These are phyloP conservation scores for Epizoanthus illoricatus DNA, from an alignment of 92 coral and sea anemone species.

Conservation along the genomic window DNA sequence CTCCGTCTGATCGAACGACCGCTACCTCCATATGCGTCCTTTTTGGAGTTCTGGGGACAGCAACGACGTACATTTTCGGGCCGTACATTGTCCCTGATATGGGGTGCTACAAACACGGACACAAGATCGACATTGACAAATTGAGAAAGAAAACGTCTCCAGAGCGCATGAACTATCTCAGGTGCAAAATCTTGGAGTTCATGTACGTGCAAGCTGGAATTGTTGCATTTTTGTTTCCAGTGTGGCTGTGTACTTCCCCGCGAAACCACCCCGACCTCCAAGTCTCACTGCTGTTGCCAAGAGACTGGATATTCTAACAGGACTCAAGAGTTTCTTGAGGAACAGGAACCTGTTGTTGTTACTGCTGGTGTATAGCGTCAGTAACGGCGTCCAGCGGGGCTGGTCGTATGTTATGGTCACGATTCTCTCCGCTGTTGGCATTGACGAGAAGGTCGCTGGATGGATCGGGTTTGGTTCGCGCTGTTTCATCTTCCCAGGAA, in stretches of 20 bases:
- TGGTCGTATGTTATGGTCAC: too few species aligned
- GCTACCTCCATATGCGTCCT: slow-evolving; percentile 42
- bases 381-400: neutral
- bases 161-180: too few species aligned
- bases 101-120: too few species aligned
- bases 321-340: slow-evolving; percentile 28
- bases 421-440: slow-evolving; percentile 3
- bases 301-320: slow-evolving; percentile 35
- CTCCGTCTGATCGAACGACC: slow-evolving; percentile 49
- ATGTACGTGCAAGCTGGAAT: too few species aligned
- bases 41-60: slow-evolving; percentile 41
- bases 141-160: too few species aligned
- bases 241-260: slow-evolving; percentile 41
- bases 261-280: slow-evolving; percentile 48
- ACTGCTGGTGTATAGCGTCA: slow-evolving; percentile 26
- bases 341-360: slow-evolving; percentile 36
- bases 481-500: slow-evolving; percentile 46
- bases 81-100: slow-evolving; percentile 40
- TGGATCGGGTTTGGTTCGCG: slow-evolving; percentile 46
- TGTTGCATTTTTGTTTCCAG: slow-evolving; percentile 19
- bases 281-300: slow-evolving; percentile 43
- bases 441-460: slow-evolving; percentile 41
- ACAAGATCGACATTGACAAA: too few species aligned
- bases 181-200: too few species aligned
- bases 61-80: slow-evolving; percentile 34